phyloP scores from a whole-genome alignment of 2,888 invertebrate species.

The Athetis lepigone region DNA sequence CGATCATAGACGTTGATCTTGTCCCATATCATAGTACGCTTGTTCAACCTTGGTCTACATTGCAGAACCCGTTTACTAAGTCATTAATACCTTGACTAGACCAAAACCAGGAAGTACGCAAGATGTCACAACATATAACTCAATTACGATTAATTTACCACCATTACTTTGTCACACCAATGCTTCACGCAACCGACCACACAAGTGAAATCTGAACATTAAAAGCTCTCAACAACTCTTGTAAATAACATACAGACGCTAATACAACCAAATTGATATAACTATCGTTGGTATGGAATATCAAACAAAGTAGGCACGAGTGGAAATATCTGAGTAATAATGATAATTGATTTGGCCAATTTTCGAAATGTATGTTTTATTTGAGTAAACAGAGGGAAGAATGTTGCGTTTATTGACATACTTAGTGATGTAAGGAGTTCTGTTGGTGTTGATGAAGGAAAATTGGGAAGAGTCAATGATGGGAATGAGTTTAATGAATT shows the following conservation, averaged over 20 bases:
- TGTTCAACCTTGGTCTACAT: too few relatives aligned
- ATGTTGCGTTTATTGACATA: conserved; percentile 59
- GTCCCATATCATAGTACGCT: too few relatives aligned
- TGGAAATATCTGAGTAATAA: conserved; percentile 70
- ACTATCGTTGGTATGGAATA: conserved; percentile 77
- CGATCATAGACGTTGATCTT: too few relatives aligned
- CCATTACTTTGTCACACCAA: conserved; percentile 56
- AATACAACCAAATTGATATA: conserved; percentile 83
- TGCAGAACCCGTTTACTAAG: too few relatives aligned
- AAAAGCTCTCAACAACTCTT: conserved; percentile 49
- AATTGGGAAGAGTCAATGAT: not conserved
- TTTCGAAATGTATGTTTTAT: conserved; percentile 69
- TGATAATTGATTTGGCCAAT: conserved; percentile 79
- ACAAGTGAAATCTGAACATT: conserved; percentile 62
- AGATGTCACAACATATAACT: not conserved
- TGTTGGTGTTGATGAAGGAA: conserved; percentile 12
- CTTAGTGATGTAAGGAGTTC: conserved; percentile 43
- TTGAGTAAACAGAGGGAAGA: conserved; percentile 55
- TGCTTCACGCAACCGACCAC: conserved; percentile 59
- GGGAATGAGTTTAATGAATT: not conserved
- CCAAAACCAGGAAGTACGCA: too few relatives aligned
- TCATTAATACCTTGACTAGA: too few relatives aligned
- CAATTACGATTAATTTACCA: conserved; percentile 51
- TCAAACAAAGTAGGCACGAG: conserved; percentile 75
- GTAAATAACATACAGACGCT: conserved; percentile 65